These are phyloP conservation scores for Cotesia chilonis DNA, from an alignment of 1,140 invertebrate species.

Conservation along the genomic window DNA sequence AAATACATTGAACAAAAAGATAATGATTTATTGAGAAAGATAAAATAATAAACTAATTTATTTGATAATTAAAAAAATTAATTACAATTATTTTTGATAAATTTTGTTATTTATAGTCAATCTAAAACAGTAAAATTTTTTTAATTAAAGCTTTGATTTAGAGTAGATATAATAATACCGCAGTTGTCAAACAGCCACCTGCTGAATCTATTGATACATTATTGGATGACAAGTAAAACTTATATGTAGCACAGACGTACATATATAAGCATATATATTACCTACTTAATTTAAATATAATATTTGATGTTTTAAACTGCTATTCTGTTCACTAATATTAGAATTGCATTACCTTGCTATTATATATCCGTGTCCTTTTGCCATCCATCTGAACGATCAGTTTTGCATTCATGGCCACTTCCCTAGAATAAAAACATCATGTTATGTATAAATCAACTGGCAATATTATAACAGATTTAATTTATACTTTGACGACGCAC, in stretches of 20 bases:
- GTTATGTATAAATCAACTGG: background rate
- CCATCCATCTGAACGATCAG: constrained; percentile 88
- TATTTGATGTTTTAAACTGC: constrained; percentile 11
- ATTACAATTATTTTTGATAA: background rate
- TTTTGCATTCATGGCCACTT: constrained; percentile 83
- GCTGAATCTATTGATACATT: constrained; percentile 20
- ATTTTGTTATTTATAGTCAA: too few relatives aligned
- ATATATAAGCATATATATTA: too few relatives aligned
- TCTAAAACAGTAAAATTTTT: background rate
- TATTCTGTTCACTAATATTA: constrained; percentile 20
- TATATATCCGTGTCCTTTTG: constrained; percentile 84
- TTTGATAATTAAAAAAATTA: background rate
- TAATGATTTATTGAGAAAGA: background rate
- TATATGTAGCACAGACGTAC: background rate
- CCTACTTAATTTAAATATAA: constrained; percentile 3
- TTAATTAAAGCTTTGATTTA: background rate
- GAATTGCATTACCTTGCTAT: constrained; percentile 73
- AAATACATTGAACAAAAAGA: constrained; percentile 1
- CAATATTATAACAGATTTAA: constrained; percentile 9
- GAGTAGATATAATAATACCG: background rate
- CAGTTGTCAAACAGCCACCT: background rate
- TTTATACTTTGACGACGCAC: background rate
- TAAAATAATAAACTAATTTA: background rate
- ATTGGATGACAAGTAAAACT: background rate
- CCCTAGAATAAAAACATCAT: constrained; percentile 66